Base-by-base conservation (phyloP, 2,113 vertebrate genomes). In the Cardinalis cardinalis region DNA sequence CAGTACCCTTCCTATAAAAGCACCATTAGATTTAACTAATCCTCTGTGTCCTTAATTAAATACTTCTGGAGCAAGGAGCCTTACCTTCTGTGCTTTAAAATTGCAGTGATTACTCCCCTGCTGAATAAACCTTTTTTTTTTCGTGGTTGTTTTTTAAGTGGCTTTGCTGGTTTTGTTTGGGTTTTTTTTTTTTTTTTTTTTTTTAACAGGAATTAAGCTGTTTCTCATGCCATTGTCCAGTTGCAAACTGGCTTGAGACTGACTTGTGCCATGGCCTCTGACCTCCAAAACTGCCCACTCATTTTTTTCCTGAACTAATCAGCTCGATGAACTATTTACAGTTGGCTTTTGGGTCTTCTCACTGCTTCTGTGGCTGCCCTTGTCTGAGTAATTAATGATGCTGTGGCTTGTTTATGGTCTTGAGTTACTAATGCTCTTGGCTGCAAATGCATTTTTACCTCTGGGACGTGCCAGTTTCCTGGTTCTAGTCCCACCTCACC, bases 301-400 rank as follows among this genome's bases (percentile, higher is more conserved):
- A 94, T 96, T 96, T 92, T 94, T 95, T 92, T 69, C 63, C 87
- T 31, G 44, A 93, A 66, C 93, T 96, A 96, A 96, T 96, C 95
- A 97, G 84, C 92, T 76, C 88, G 74, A 86, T 68, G 88, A 95
- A 94, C 96, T 96, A 93, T 95, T 96, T 95, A 95, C 96, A 96
- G 95, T 95, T 93, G 96, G 92, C 94, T 95, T 96, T 95, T 95
- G 94, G 92, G 94, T 97, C 95, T 93, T 94, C 96, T 95, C 74
- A 70, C 94, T 91, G 94, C 94, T 95, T 94, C 94, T 92, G 95
- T 0, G 23, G 89, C 94, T 97, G 94, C 95, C 96, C 89, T 91
- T 96, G 95, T 97, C 97, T 85, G 94, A 88, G 96, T 97, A 97
- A 97, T 97, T 97, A 97, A 97, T 97, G 96, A 87, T 63, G 84